Conservation (phyloP, 1,140 invertebrate species). For the Choristoneura fumiferana region DNA sequence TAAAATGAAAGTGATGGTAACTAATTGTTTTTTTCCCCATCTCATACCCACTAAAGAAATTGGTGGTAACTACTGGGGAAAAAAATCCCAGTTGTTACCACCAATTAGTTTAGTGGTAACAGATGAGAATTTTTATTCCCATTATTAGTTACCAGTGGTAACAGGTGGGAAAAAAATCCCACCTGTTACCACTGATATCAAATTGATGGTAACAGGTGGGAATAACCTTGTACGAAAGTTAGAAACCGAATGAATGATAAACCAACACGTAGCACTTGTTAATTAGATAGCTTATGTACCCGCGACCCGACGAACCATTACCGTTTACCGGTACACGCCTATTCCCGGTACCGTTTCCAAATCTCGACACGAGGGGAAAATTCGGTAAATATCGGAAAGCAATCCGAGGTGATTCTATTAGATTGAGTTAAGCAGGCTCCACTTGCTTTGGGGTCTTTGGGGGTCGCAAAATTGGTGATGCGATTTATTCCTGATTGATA, state of each 20-base stretch:
- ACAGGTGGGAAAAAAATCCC: too few relatives aligned
- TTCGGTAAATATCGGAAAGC: constrained; percentile 77
- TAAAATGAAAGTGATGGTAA: too few relatives aligned
- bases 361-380: constrained; percentile 65
- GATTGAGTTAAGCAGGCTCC: constrained; percentile 63
- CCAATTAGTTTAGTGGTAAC: too few relatives aligned
- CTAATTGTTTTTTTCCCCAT: too few relatives aligned
- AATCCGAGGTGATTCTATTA: constrained; percentile 76
- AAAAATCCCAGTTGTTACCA: too few relatives aligned
- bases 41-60: too few relatives aligned
- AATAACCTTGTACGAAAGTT: constrained; percentile 12
- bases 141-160: too few relatives aligned
- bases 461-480: constrained; percentile 28
- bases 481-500: constrained; percentile 31
- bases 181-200: too few relatives aligned
- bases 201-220: not conserved
- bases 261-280: constrained; percentile 61
- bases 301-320: constrained; percentile 53
- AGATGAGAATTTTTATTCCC: too few relatives aligned
- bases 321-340: constrained; percentile 61
- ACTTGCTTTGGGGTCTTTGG: constrained; percentile 39
- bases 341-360: constrained; percentile 63
- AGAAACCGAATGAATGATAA: constrained; percentile 37
- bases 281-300: constrained; percentile 66
- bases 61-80: too few relatives aligned